Evolutionary conservation across 2,113 vertebrate species (phyloP).

Genomic region (Desmodus rotundus): DNA sequence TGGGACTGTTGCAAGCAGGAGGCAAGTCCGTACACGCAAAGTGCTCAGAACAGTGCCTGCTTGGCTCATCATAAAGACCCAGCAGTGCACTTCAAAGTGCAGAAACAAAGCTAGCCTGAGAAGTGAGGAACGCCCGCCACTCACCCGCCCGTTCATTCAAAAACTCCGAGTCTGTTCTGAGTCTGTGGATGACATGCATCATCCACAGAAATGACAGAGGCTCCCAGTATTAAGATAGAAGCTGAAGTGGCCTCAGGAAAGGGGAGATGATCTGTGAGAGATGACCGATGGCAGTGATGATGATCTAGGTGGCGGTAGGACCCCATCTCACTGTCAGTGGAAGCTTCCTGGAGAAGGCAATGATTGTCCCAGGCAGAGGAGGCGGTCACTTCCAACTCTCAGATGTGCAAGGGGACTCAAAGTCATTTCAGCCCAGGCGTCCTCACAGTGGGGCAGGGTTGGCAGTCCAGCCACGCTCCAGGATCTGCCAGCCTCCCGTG

Average conservation of each 20-base stretch:
- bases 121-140: not conserved
- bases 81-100: not conserved
- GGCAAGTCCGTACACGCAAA: not conserved
- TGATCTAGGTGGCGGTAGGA: rapidly evolving
- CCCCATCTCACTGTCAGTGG: rapidly evolving
- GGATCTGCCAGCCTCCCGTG: no score
- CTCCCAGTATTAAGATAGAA: not conserved
- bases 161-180: no score
- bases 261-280: rapidly evolving
- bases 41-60: not conserved
- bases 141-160: not conserved
- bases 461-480: not conserved
- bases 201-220: rapidly evolving
- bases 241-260: rapidly evolving
- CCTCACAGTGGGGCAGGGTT: not conserved
- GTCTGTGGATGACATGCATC: rapidly evolving
- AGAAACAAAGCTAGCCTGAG: not conserved
- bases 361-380: not conserved
- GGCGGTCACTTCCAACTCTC: not conserved
- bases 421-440: not conserved
- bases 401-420: rapidly evolving
- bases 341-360: not conserved
- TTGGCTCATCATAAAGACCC: not conserved
- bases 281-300: not conserved
- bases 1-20: not conserved